Conservation (phyloP, 1,140 invertebrate species). For the Bombus cullumanus region DNA sequence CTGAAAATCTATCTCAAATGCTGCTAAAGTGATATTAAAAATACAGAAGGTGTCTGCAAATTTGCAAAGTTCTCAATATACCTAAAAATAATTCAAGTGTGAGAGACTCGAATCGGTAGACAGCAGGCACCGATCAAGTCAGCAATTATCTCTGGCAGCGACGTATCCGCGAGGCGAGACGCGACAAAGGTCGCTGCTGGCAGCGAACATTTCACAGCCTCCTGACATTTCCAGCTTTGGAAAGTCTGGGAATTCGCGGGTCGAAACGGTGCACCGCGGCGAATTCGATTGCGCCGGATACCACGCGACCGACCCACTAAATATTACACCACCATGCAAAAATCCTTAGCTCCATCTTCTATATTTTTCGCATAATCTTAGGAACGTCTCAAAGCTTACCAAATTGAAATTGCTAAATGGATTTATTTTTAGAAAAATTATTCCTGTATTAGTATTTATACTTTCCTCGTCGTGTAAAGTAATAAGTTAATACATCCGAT, state of each 20-base stretch:
- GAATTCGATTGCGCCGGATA: constrained; percentile 23
- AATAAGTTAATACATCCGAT: no score
- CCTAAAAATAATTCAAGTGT: no score
- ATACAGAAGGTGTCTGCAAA: no score
- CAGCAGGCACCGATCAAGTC: constrained; percentile 11
- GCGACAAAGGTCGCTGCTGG: constrained; percentile 38
- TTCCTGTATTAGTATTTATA: no score
- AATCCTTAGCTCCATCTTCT: background rate
- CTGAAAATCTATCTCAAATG: no score
- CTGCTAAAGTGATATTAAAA: no score
- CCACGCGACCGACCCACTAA: background rate
- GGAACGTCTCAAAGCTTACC: no score
- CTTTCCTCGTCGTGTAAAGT: no score
- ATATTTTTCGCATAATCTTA: no score
- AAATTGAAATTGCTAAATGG: no score
- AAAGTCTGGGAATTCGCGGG: constrained; percentile 33
- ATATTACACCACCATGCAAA: background rate
- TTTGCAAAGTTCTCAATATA: no score
- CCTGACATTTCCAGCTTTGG: constrained; percentile 47
- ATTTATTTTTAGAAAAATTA: no score
- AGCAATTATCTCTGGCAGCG: constrained; percentile 37
- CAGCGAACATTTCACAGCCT: constrained; percentile 20
- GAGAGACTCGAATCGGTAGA: background rate
- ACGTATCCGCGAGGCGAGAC: constrained; percentile 3
- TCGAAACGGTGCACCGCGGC: constrained; percentile 14